These are phyloP conservation scores for Cynoglossus semilaevis DNA, from an alignment of 2,113 vertebrate species.

Conservation along the genomic window DNA sequence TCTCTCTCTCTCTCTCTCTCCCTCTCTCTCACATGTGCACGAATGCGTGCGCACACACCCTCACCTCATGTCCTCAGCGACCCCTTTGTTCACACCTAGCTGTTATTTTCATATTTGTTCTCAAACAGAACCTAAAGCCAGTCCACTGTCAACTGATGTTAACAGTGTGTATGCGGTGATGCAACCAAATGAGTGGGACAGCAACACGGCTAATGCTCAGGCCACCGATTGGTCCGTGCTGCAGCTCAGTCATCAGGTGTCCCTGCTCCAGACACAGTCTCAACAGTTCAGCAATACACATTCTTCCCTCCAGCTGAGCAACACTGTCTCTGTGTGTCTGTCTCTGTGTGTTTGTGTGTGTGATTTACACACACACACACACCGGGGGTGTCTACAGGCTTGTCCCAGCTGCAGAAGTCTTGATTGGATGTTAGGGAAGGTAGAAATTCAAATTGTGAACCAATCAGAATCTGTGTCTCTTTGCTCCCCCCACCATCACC, in stretches of 20 bases:
- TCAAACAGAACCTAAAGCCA: conserved; percentile 21
- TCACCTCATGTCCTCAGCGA: conserved; percentile 36
- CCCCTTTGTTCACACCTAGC: conserved; percentile 44
- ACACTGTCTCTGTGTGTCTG: background rate
- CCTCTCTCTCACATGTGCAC: conserved; percentile 21
- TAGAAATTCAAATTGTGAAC: conserved; percentile 70
- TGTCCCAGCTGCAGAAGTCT: conserved; percentile 40
- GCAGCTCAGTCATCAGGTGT: conserved; percentile 52
- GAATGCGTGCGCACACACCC: conserved; percentile 13
- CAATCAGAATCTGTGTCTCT: conserved; percentile 60
- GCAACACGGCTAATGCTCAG: conserved; percentile 1
- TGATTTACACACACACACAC: conserved; percentile 14
- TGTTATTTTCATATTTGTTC: conserved; percentile 37
- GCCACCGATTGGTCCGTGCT: conserved; percentile 21
- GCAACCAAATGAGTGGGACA: conserved; percentile 31
- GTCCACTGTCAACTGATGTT: conserved; percentile 18
- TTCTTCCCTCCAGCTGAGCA: conserved; percentile 68
- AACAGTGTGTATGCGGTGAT: conserved; percentile 37
- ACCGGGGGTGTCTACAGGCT: conserved; percentile 53
- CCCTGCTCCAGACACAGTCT: conserved; percentile 44
- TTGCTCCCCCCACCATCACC: conserved; percentile 59
- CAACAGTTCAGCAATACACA: conserved; percentile 67
- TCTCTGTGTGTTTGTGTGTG: too few species aligned
- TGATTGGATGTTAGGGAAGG: conserved; percentile 65
- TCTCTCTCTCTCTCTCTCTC: conserved; percentile 48